Evolutionary conservation across 2,113 vertebrate genomes (phyloP), one percentile per base, ranked within the genome.

Genomic region (Coreoperca whiteheadi): DNA sequence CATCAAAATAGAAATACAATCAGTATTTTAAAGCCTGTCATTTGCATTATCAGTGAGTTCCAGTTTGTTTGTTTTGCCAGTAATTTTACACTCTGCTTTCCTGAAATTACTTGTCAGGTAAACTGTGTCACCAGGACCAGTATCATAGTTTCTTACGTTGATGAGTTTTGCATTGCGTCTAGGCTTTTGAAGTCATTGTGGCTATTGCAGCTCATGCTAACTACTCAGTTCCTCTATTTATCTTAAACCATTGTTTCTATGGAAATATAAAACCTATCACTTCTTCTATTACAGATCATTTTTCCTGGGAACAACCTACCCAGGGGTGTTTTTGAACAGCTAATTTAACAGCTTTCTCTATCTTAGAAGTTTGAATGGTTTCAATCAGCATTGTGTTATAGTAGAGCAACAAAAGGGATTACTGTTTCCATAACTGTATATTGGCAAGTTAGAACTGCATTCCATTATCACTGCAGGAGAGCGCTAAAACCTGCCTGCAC

Each of bases 381-480:
- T 78, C 12, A 51, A 4, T 75, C 9, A 43, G 0, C 59, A 32
- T 30, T 25, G 11, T 65, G 21, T 48, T 46, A 57, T 46, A n/a
- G n/a, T 23, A 69, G 34, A 79, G 53, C 25, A 61, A 60, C 53
- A 68, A 78, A 56, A 51, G 8, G 8, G 14, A 77, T 87, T 57
- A 34, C 25, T 28, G 20, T 72, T 37, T 70, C 50, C 16, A 18
- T 37, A 64, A 61, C n/a, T 70, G 7, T 59, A 11, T 59, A 23
- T 39, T 64, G 39, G n/a, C 6, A 56, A 66, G 39, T 48, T 50
- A 65, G 70, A 54, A 80, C 20, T 46, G 2, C 16, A 37, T 85
- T 64, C 53, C 11, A 39, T 70, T 79, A 41, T 85, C 20, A 12
- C n/a, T 83, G 66, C 50, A 91, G 89, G 85, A 82, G 51, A 76